Conservation (phyloP, 2,888 invertebrate genomes). For the Pseudococcus jackbeardsleyi region DNA sequence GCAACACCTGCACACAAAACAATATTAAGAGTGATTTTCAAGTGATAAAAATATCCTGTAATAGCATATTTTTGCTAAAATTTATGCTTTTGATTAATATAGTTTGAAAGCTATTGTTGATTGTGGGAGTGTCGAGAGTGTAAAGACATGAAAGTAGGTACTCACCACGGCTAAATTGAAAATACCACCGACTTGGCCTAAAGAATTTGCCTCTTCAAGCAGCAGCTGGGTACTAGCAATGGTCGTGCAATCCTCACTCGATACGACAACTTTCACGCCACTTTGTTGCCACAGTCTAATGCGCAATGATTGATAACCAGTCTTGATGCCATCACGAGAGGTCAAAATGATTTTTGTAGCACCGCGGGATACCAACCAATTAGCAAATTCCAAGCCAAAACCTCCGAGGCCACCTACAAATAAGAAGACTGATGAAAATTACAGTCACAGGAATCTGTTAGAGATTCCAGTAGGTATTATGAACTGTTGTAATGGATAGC, state of each 20-base stretch:
- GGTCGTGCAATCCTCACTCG: constrained; percentile 70
- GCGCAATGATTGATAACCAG: constrained; percentile 92
- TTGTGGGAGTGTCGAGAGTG: too few species aligned
- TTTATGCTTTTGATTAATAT: too few species aligned
- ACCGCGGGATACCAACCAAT: constrained; percentile 91
- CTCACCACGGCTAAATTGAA: constrained; percentile 93
- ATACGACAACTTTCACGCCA: constrained; percentile 72
- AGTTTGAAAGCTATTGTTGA: too few species aligned
- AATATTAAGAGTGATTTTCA: too few species aligned
- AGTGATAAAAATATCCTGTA: too few species aligned
- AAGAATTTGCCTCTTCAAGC: constrained; percentile 69
- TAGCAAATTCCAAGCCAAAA: constrained; percentile 93
- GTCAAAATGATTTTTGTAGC: constrained; percentile 88
- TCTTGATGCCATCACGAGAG: constrained; percentile 89
- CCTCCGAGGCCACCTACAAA: constrained; percentile 88
- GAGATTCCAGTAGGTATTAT: too few species aligned
- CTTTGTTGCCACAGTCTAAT: constrained; percentile 77
- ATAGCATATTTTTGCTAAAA: too few species aligned
- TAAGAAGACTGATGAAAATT: not conserved
- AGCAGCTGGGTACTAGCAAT: constrained; percentile 70
- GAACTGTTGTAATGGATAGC: too few species aligned
- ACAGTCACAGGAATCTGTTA: too few species aligned
- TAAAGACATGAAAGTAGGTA: too few species aligned
- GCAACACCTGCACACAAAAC: constrained; percentile 73
- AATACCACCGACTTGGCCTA: constrained; percentile 79